Base-by-base conservation (phyloP, 2,113 vertebrate species). In the Montifringilla adamsi region DNA sequence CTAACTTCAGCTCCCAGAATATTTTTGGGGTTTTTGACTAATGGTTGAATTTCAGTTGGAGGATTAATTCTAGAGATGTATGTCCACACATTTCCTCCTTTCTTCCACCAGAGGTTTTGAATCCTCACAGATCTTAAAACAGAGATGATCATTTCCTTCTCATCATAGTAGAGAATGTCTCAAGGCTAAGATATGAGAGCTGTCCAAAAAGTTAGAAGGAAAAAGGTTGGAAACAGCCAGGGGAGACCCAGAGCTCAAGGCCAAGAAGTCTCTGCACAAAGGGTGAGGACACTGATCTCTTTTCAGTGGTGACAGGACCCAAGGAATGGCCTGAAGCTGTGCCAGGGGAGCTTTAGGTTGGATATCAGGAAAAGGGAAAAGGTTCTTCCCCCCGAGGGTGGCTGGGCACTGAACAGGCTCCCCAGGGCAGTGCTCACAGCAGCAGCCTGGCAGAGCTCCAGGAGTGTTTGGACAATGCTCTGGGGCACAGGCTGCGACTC, bases 121-220 rank as follows among this genome's bases (percentile, higher is more conserved):
- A 58, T 22, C 6, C 10, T 78, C 24, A 13, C 10, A 7, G 4
- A 84, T 67, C 47, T 59, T 15, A 44, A 83, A 41, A 59, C 4
- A 18, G 6, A 35, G 30, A 26, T n/a, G 11, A 60, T 73, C 28
- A 73, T 62, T 70, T 84, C 39, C 16, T 64, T 62, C 46, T 27
- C 1, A 5, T 26, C 3, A 7, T 1, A 4, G 14, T 2, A 72
- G 15, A 74, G 8, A 18, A 62, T 5, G 0, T 63, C 60, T 44
- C 58, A 53, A 47, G 37, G 44, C 59, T 20, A 28, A 76, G 19
- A n/a, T 27, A 18, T 10, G 39, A 52, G 11, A 44, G 9, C 3
- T 85, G 15, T 10, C 8, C 37, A 92, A 41, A 80, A 33, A 78
- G 13, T 10, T 50, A 39, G 39, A 64, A 84, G n/a, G 24, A 86